Evolutionary conservation across 2,113 vertebrate genomes (phyloP).

Genomic region (Oryzias melastigma): DNA sequence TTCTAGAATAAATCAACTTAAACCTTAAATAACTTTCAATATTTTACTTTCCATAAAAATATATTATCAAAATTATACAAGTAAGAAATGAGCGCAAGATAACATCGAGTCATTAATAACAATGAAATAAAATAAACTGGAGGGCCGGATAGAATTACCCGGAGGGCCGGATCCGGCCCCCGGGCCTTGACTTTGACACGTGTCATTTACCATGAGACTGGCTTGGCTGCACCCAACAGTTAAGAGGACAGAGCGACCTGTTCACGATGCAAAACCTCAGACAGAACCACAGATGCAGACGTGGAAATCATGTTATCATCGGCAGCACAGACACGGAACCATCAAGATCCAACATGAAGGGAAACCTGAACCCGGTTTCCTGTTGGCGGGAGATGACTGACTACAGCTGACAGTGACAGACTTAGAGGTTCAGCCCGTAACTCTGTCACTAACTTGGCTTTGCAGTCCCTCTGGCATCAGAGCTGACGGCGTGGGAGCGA

Average conservation of each 20-base stretch:
- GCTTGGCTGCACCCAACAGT: constrained; percentile 6
- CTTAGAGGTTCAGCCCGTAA: constrained; percentile 52
- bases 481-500: constrained; percentile 76
- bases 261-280: constrained; percentile 24
- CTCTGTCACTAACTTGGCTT: constrained; percentile 84
- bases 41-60: too few relatives aligned
- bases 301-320: constrained; percentile 15
- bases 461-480: constrained; percentile 83
- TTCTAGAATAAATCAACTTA: too few relatives aligned
- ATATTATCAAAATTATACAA: too few relatives aligned
- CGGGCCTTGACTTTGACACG: too few relatives aligned
- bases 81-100: too few relatives aligned
- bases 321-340: constrained; percentile 38
- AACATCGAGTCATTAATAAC: too few relatives aligned
- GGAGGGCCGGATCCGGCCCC: too few relatives aligned
- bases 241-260: constrained; percentile 8
- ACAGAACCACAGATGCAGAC: constrained; percentile 28
- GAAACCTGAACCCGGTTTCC: constrained; percentile 40
- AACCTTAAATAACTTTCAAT: too few relatives aligned
- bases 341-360: constrained; percentile 25
- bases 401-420: constrained; percentile 34
- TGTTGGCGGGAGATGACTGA: constrained; percentile 39
- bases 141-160: too few relatives aligned
- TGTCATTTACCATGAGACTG: too few relatives aligned
- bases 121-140: too few relatives aligned